Evolutionary conservation across 2,113 vertebrate genomes (phyloP).

Genomic region (Mola mola): DNA sequence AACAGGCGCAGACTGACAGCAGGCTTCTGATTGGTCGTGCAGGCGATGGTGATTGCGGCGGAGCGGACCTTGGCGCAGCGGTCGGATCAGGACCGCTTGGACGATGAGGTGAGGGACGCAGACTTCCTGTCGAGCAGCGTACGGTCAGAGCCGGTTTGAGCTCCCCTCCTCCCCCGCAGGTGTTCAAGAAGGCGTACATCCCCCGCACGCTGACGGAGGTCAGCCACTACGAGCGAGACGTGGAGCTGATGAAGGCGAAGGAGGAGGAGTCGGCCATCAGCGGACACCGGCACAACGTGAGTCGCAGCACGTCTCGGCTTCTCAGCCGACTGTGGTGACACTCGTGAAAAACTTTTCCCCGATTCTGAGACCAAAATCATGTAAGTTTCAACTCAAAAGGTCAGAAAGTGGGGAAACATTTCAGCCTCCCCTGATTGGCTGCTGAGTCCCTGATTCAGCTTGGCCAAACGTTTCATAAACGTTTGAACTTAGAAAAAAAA

Average conservation of each 20-base stretch:
- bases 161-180: conserved; percentile 73
- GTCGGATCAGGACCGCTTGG: conserved; percentile 91
- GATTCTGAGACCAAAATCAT: too few relatives aligned
- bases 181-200: conserved; percentile 95
- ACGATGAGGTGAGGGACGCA: conserved; percentile 86
- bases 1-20: background rate
- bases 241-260: conserved; percentile 81
- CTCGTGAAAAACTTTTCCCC: too few relatives aligned
- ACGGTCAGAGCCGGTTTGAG: background rate
- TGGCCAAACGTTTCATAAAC: too few relatives aligned
- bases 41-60: conserved; percentile 91
- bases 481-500: too few relatives aligned
- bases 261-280: conserved; percentile 83
- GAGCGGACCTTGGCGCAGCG: conserved; percentile 88
- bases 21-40: background rate
- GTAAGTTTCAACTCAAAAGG: too few relatives aligned
- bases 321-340: too few relatives aligned
- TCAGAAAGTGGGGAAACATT: too few relatives aligned
- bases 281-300: conserved; percentile 87
- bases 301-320: conserved; percentile 9
- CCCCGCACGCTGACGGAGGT: conserved; percentile 95
- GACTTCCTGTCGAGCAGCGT: background rate
- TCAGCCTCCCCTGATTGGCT: too few relatives aligned
- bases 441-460: too few relatives aligned
- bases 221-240: conserved; percentile 91